Conservation (phyloP, 1,140 invertebrate genomes). For the Pseudomyrmex concolor region DNA sequence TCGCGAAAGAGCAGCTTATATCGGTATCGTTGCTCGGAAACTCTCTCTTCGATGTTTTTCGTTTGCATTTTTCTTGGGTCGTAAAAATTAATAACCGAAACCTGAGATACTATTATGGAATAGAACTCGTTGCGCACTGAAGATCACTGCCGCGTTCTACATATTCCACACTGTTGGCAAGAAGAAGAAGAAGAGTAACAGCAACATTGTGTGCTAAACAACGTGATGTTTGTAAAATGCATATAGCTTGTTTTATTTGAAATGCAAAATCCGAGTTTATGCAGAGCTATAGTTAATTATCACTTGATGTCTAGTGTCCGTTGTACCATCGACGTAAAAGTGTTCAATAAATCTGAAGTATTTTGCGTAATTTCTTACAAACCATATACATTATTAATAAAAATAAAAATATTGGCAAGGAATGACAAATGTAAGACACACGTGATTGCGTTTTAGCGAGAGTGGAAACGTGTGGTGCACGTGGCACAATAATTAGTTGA, state of each 20-base stretch:
- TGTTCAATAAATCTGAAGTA: no score
- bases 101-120: neutral
- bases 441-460: constrained; percentile 22
- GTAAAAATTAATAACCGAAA: constrained; percentile 54
- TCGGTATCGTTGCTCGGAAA: neutral
- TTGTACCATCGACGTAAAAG: no score
- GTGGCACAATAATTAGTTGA: constrained; percentile 32
- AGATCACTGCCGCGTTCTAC: constrained; percentile 19
- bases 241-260: no score
- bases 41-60: neutral
- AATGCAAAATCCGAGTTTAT: no score
- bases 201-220: constrained; percentile 8
- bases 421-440: constrained; percentile 4
- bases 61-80: constrained; percentile 3
- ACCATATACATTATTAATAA: no score
- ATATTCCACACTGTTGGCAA: constrained; percentile 36
- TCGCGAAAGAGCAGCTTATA: neutral
- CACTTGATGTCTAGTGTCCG: no score
- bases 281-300: no score
- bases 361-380: no score
- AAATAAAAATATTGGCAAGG: neutral
- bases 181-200: constrained; percentile 40
- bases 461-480: constrained; percentile 24
- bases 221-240: constrained; percentile 44
- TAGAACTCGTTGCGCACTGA: neutral